Evolutionary conservation across 64 coral and sea anemone species (phyloP).

Genomic region (Catalaphyllia jardinei): DNA sequence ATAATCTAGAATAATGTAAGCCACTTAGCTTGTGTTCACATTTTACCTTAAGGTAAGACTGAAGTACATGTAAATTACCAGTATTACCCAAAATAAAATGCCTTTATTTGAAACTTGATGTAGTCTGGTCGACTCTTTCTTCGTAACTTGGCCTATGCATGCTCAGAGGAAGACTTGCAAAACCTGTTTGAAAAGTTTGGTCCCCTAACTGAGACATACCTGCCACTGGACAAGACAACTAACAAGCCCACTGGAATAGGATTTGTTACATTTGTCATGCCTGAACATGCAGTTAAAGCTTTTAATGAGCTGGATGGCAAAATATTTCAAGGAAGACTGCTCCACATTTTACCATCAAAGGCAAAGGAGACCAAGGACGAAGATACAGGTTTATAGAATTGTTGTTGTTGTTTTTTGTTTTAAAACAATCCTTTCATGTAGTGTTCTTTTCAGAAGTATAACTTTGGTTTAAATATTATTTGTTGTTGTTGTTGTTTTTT

Average conservation of each 20-base stretch:
- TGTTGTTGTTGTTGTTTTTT: no score
- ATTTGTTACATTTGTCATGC: conserved; percentile 95
- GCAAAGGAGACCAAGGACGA: conserved; percentile 67
- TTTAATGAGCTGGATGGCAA: conserved; percentile 87
- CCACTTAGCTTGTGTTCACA: no score
- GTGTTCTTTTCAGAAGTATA: no score
- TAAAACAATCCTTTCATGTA: no score
- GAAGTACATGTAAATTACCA: no score
- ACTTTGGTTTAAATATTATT: no score
- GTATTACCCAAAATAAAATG: no score
- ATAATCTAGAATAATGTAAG: no score
- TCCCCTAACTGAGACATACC: conserved; percentile 85
- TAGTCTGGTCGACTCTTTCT: conserved; percentile 93
- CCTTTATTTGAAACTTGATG: no score
- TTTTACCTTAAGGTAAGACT: no score
- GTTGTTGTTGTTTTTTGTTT: no score
- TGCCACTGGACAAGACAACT: conserved; percentile 83
- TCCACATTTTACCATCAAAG: conserved; percentile 93
- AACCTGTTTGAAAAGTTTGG: conserved; percentile 86
- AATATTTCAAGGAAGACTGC: conserved; percentile 84
- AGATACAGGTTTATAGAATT: conserved; percentile 38
- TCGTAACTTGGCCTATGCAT: conserved; percentile 88
- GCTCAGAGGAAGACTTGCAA: conserved; percentile 90
- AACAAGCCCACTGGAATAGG: conserved; percentile 91
- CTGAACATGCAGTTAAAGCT: conserved; percentile 96